A percentile compares a stretch with the other conserved stretches of the same genome.
These are phyloP conservation scores for Odontamblyopus rebecca DNA, from an alignment of 2,797 vertebrate genomes.

Conservation along the genomic window DNA sequence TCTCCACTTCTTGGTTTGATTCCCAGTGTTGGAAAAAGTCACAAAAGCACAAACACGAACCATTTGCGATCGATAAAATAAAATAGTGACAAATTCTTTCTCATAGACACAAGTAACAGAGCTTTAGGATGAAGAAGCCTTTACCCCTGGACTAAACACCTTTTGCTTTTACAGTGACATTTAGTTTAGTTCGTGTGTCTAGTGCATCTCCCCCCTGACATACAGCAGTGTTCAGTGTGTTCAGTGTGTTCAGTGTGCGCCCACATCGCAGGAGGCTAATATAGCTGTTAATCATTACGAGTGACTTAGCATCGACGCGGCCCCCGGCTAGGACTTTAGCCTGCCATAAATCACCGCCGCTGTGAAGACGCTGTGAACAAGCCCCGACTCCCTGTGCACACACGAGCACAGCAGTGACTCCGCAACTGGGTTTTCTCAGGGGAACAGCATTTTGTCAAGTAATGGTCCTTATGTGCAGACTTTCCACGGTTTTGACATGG, in stretches of 20 bases:
- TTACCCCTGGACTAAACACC: not conserved
- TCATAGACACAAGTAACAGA: not conserved
- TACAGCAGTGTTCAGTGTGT: not conserved
- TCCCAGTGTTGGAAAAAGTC: no score
- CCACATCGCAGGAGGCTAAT: not conserved
- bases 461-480: no score
- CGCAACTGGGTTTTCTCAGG: not conserved
- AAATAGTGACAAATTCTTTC: no score
- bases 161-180: not conserved
- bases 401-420: not conserved
- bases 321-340: constrained; percentile 11
- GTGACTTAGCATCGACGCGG: constrained; percentile 15
- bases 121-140: not conserved
- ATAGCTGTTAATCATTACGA: constrained; percentile 19
- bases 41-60: no score
- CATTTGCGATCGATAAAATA: no score
- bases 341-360: constrained; percentile 31
- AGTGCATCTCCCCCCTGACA: not conserved
- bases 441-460: not conserved
- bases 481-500: no score
- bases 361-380: constrained; percentile 21
- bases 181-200: not conserved
- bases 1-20: no score
- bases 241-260: no score
- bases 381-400: constrained; percentile 7